phyloP scores from a whole-genome alignment of 1,140 invertebrate genomes.

The Proctacanthus coquilletti region DNA sequence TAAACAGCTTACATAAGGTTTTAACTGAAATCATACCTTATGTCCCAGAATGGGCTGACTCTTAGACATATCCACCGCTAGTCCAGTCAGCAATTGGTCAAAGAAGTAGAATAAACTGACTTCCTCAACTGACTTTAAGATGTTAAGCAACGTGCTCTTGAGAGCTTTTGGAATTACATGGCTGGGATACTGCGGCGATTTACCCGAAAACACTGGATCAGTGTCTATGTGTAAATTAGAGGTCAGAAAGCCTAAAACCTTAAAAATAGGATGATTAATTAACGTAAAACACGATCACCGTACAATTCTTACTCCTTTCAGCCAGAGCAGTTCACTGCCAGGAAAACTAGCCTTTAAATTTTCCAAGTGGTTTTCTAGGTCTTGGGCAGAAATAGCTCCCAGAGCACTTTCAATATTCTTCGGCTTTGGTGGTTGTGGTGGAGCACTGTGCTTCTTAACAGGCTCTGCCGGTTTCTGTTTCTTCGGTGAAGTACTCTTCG shows the following conservation, averaged over 20 bases:
- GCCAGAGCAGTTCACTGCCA: slow-evolving; percentile 20
- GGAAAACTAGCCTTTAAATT: slow-evolving; percentile 19
- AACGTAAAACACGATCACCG: background rate
- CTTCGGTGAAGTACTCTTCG: slow-evolving; percentile 12
- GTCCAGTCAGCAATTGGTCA: slow-evolving; percentile 37
- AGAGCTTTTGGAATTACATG: slow-evolving; percentile 14
- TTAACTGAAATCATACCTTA: slow-evolving; percentile 28
- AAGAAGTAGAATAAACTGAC: slow-evolving; percentile 39
- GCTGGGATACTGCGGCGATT: slow-evolving; percentile 19
- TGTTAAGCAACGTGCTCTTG: slow-evolving; percentile 14
- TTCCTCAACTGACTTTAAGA: slow-evolving; percentile 31
- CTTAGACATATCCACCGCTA: slow-evolving; percentile 33
- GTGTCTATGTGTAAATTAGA: slow-evolving; percentile 14
- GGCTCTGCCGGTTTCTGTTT: slow-evolving; percentile 31
- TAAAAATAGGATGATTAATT: background rate
- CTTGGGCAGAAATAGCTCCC: slow-evolving; percentile 14
- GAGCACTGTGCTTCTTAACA: slow-evolving; percentile 33
- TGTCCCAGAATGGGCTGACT: slow-evolving; percentile 41
- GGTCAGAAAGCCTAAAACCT: slow-evolving; percentile 11
- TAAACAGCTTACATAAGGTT: no score
- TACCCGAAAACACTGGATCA: slow-evolving; percentile 22
- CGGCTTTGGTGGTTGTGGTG: slow-evolving; percentile 38
- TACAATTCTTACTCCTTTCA: slow-evolving; percentile 15
- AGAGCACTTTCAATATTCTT: slow-evolving; percentile 51
- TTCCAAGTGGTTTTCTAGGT: slow-evolving; percentile 17